Percentiles rank a stretch among this genome's conserved stretches.
phyloP scores from a whole-genome alignment of 2,113 vertebrate species.

The Fukomys damarensis region DNA sequence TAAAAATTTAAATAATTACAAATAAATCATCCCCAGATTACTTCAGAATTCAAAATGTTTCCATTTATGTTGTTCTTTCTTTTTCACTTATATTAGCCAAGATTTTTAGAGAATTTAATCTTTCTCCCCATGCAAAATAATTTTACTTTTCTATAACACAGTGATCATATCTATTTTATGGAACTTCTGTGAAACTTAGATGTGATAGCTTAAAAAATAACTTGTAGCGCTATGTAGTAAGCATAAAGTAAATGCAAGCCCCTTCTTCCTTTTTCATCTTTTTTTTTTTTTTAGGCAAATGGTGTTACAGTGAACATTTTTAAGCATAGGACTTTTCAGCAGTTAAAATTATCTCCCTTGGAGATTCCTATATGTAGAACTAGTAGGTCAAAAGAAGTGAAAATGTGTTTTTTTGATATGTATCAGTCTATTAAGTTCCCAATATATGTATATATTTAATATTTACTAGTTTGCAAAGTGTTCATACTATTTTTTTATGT shows the following conservation, averaged over 20 bases:
- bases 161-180: background rate
- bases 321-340: background rate
- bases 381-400: background rate
- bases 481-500: background rate
- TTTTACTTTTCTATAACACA: constrained; percentile 5
- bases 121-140: background rate
- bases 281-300: background rate
- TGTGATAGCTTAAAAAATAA: background rate
- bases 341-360: background rate
- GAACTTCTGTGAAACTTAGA: background rate
- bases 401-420: constrained; percentile 4
- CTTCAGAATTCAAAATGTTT: constrained; percentile 12
- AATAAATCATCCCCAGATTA: background rate
- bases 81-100: background rate
- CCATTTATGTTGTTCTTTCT: background rate
- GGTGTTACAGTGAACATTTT: background rate
- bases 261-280: background rate
- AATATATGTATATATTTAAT: background rate
- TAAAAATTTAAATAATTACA: background rate
- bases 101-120: background rate
- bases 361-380: background rate
- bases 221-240: background rate
- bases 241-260: background rate
- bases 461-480: constrained; percentile 29
- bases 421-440: background rate